Percentiles rank a stretch among this genome's conserved stretches.
Conservation (phyloP, 2,888 invertebrate species). For the Mythimna impura region DNA sequence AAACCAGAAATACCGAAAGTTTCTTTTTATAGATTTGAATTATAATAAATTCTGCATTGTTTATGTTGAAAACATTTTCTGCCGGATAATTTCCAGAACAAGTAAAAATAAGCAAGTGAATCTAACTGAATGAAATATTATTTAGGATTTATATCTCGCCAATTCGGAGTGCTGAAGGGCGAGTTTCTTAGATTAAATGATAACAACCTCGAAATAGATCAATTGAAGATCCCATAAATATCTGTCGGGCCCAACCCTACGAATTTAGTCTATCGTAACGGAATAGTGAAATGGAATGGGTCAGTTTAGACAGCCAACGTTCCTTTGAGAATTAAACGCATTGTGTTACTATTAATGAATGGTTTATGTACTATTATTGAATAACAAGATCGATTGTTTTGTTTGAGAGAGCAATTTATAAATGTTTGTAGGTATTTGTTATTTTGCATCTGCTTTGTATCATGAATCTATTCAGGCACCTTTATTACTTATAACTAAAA, state of each 20-base stretch:
- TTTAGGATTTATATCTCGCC: conserved; percentile 20
- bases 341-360: conserved; percentile 29
- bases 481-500: neutral
- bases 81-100: neutral
- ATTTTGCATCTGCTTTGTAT: conserved; percentile 11
- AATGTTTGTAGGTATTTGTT: conserved; percentile 15
- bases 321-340: conserved; percentile 47
- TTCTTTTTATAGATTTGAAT: too few species aligned
- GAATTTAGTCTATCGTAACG: conserved; percentile 61
- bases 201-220: conserved; percentile 56
- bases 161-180: conserved; percentile 22
- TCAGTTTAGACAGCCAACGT: conserved; percentile 54
- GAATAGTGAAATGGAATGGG: conserved; percentile 63
- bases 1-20: too few species aligned
- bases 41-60: neutral
- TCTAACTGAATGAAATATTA: conserved; percentile 12
- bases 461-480: conserved; percentile 3
- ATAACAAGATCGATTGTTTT: conserved; percentile 15
- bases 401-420: conserved; percentile 9
- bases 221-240: conserved; percentile 60
- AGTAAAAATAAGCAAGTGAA: conserved; percentile 5
- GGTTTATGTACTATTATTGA: neutral
- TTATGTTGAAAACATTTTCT: conserved; percentile 3
- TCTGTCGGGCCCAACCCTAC: conserved; percentile 58
- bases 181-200: conserved; percentile 56